phyloP scores from a whole-genome alignment of 2,113 vertebrate genomes.

The Muscicapa adusta region DNA sequence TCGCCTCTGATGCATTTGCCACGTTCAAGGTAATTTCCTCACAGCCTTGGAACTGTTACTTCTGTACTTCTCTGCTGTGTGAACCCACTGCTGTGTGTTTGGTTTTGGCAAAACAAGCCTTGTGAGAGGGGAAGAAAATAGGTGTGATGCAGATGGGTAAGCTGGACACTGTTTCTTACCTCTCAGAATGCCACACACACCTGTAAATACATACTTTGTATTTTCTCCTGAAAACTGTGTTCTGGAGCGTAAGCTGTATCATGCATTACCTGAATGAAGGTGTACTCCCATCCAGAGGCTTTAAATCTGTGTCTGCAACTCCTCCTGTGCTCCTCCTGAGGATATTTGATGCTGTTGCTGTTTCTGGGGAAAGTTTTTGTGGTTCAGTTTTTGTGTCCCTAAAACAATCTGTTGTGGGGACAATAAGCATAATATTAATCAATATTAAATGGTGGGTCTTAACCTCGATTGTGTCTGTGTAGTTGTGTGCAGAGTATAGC shows the following conservation, averaged over 20 bases:
- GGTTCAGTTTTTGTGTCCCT: background rate
- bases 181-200: background rate
- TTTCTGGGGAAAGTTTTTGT: background rate
- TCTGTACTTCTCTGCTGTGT: background rate
- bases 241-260: background rate
- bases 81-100: background rate
- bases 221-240: background rate
- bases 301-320: background rate
- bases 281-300: background rate
- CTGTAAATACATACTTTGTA: background rate
- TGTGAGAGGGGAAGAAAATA: background rate
- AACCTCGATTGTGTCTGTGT: background rate
- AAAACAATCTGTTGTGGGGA: background rate
- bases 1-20: constrained; percentile 85
- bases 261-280: background rate
- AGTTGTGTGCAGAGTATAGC: background rate
- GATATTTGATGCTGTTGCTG: background rate
- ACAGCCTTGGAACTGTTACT: background rate
- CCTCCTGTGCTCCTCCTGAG: background rate
- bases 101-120: background rate
- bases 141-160: background rate
- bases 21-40: constrained; percentile 79
- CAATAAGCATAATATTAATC: background rate
- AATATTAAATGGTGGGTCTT: background rate
- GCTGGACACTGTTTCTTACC: background rate